Percentiles rank a stretch among this genome's conserved stretches.
These are phyloP conservation scores for Drosophila emarginata DNA, from an alignment of 2,888 invertebrate genomes.

Conservation along the genomic window DNA sequence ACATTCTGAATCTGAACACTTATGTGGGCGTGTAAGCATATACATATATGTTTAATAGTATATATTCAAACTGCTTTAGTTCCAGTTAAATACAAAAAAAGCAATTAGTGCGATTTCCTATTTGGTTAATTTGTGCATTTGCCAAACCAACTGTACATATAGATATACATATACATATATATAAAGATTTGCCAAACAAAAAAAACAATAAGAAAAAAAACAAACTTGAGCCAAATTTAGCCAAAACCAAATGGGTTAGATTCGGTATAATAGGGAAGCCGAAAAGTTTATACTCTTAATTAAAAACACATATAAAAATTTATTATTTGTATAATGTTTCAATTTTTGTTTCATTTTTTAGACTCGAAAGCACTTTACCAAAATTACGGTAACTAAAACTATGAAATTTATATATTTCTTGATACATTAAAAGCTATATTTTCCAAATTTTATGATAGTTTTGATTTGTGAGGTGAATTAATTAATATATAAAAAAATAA, in stretches of 20 bases:
- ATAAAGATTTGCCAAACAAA: not conserved
- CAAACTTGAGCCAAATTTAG: not conserved
- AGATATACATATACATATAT: not conserved
- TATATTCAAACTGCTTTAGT: slow-evolving; percentile 26
- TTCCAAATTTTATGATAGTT: no score
- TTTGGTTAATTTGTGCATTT: slow-evolving; percentile 76
- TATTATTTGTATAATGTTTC: no score
- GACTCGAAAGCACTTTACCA: no score
- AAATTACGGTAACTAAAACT: no score
- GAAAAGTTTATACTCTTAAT: not conserved
- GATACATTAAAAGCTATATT: no score
- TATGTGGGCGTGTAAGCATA: slow-evolving; percentile 54
- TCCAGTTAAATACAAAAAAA: slow-evolving; percentile 35
- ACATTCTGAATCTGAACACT: slow-evolving; percentile 34
- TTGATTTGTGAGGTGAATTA: no score
- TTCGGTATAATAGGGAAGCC: not conserved
- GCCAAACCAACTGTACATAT: slow-evolving; percentile 1
- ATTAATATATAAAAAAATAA: no score
- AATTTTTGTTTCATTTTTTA: no score
- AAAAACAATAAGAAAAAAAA: not conserved
- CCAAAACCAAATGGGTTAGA: not conserved
- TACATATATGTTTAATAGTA: not conserved
- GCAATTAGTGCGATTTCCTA: slow-evolving; percentile 75
- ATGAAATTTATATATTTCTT: no score
- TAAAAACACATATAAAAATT: slow-evolving; percentile 1